Percentiles rank a stretch among this genome's conserved stretches.
Conservation (phyloP, 2,888 invertebrate species). For the Ectemnius lituratus region DNA sequence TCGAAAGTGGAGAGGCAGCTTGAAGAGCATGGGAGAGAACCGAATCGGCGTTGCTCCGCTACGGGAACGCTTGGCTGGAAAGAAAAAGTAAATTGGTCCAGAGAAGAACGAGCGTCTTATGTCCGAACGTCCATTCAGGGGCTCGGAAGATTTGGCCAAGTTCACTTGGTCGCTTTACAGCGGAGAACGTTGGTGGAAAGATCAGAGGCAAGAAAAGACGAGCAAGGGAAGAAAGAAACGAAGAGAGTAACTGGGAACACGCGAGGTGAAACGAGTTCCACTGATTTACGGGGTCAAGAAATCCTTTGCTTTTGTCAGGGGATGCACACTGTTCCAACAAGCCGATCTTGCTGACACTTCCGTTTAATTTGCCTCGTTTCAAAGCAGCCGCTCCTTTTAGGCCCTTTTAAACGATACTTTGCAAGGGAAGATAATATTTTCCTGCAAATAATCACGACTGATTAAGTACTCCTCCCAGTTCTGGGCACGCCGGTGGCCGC, state of each 20-base stretch:
- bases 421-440: not conserved
- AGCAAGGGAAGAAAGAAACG: not conserved
- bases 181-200: too few relatives aligned
- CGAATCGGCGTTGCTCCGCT: too few relatives aligned
- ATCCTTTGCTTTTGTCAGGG: slow-evolving; percentile 31
- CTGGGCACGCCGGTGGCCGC: not conserved
- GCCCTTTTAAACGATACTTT: not conserved
- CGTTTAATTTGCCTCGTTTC: not conserved
- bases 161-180: too few relatives aligned
- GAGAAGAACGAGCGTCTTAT: not conserved
- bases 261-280: slow-evolving; percentile 43
- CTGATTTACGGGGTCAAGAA: slow-evolving; percentile 57
- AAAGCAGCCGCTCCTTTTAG: too few relatives aligned
- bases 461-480: slow-evolving; percentile 2
- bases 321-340: slow-evolving; percentile 14
- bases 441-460: slow-evolving; percentile 1
- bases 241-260: not conserved
- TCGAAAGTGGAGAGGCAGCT: too few relatives aligned
- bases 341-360: slow-evolving; percentile 8
- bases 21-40: too few relatives aligned
- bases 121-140: too few relatives aligned
- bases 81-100: not conserved
- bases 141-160: too few relatives aligned
- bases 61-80: slow-evolving; percentile 1
- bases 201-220: too few relatives aligned